Base-by-base conservation (phyloP, 2,888 invertebrate genomes). In the Neuroscelio doddi region DNA sequence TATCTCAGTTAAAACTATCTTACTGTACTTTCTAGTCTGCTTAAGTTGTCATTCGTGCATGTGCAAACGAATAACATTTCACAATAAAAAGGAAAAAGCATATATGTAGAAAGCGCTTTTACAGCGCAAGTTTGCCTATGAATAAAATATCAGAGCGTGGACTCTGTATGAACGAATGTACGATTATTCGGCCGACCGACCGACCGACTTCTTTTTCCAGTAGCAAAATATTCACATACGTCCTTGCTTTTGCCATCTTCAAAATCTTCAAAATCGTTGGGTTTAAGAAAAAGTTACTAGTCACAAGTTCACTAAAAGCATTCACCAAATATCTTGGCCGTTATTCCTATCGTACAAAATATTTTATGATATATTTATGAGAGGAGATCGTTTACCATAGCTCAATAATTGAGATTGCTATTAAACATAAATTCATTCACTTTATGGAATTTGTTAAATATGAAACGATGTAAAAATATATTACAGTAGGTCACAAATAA, bases 101-200 rank as follows among this genome's bases (percentile, higher is more conserved):
- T 8, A 15, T 24, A 27, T 4, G 24, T 9, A 16, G 27, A 3
- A 14, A 38, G 26, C 17, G 15, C 7, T 49, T 38, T 49, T 38
- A 49, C 36, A 16, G 27, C 49, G 9, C 10, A 38, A 49, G 49
- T 38, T 49, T 38, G 10, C 14, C 36, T 16, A 38, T 49, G 49
- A 49, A 49, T 49, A 49, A 49, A 49, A 49, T 38, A 49, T 49
- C 26, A 26, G 14, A 12, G 30, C 10, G n/a, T 27, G 36, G 38
- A 15, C 36, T 15, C 12, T 14, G 12, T 26, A 5, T 38, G 29
- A 27, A 10, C 10, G 29, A 16, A 38, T 26, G 10, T 17, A 47
- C 45, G 29, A 41, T 4, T 14, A n/a, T 45, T 14, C 45, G 45
- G 9, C 7, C 7, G 10, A 29, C 26, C 21, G 5, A 30, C n/a